These are phyloP conservation scores for Mythimna impura DNA, from an alignment of 2,888 invertebrate species.

Conservation along the genomic window DNA sequence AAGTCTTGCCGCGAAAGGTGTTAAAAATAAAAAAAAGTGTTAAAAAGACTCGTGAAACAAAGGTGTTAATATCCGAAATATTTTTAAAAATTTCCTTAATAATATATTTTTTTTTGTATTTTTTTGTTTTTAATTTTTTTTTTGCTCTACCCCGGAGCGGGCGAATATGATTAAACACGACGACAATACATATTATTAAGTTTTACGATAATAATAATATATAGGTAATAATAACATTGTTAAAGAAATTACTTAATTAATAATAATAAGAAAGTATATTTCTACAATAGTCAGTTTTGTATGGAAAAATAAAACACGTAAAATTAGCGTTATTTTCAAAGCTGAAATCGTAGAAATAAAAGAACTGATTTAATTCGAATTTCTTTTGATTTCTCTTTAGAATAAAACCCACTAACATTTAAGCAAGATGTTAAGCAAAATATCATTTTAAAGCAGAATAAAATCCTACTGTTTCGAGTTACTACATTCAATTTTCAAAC, in stretches of 20 bases:
- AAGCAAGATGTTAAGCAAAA: slow-evolving; percentile 35
- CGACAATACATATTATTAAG: slow-evolving; percentile 80
- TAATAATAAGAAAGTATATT: slow-evolving; percentile 62
- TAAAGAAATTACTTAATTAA: slow-evolving; percentile 65
- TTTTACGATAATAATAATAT: slow-evolving; percentile 66
- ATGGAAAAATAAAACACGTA: slow-evolving; percentile 63
- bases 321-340: slow-evolving; percentile 73
- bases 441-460: slow-evolving; percentile 17
- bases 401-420: slow-evolving; percentile 26
- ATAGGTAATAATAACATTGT: slow-evolving; percentile 71
- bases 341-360: slow-evolving; percentile 81
- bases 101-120: slow-evolving; percentile 69
- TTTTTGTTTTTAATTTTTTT: slow-evolving; percentile 71
- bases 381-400: slow-evolving; percentile 54
- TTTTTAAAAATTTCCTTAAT: slow-evolving; percentile 73
- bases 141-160: slow-evolving; percentile 86
- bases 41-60: slow-evolving; percentile 59
- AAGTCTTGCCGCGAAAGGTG: slow-evolving; percentile 52
- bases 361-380: slow-evolving; percentile 61
- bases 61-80: slow-evolving; percentile 73
- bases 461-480: slow-evolving; percentile 45
- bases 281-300: slow-evolving; percentile 79
- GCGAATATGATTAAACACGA: slow-evolving; percentile 83
- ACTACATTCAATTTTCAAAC: slow-evolving; percentile 35
- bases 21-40: slow-evolving; percentile 37